These are phyloP conservation scores for Ormyrus nitidulus DNA, from an alignment of 2,888 invertebrate species.

Conservation along the genomic window DNA sequence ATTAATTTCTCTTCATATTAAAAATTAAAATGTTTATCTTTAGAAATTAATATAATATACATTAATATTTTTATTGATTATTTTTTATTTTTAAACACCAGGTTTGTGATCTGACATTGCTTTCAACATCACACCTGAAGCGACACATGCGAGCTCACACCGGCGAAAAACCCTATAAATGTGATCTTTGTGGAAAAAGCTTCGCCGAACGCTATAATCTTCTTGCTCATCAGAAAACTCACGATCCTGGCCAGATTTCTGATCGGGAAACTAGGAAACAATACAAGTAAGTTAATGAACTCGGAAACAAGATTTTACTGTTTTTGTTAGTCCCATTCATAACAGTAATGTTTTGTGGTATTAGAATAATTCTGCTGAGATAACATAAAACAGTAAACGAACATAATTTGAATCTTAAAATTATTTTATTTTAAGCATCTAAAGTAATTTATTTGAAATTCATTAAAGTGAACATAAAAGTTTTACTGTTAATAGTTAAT, in stretches of 20 bases:
- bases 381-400: too few relatives aligned
- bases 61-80: background rate
- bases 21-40: background rate
- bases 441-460: too few relatives aligned
- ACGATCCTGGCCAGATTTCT: slow-evolving; percentile 62
- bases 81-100: slow-evolving; percentile 42
- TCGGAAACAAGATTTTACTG: too few relatives aligned
- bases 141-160: slow-evolving; percentile 82
- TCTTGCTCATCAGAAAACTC: slow-evolving; percentile 71
- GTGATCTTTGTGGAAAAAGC: slow-evolving; percentile 63
- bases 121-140: slow-evolving; percentile 82
- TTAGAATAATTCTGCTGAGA: too few relatives aligned
- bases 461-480: too few relatives aligned
- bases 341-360: too few relatives aligned
- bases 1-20: too few relatives aligned
- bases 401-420: too few relatives aligned
- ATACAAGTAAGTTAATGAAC: slow-evolving; percentile 59
- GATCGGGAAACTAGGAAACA: slow-evolving; percentile 58
- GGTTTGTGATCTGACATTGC: slow-evolving; percentile 79
- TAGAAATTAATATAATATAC: background rate
- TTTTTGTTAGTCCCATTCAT: too few relatives aligned
- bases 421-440: too few relatives aligned
- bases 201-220: slow-evolving; percentile 74
- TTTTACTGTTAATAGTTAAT: too few relatives aligned
- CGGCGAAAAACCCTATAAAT: slow-evolving; percentile 76